Evolutionary conservation across 2,888 invertebrate species (phyloP).

Genomic region (Cryptocheilus praepositus): DNA sequence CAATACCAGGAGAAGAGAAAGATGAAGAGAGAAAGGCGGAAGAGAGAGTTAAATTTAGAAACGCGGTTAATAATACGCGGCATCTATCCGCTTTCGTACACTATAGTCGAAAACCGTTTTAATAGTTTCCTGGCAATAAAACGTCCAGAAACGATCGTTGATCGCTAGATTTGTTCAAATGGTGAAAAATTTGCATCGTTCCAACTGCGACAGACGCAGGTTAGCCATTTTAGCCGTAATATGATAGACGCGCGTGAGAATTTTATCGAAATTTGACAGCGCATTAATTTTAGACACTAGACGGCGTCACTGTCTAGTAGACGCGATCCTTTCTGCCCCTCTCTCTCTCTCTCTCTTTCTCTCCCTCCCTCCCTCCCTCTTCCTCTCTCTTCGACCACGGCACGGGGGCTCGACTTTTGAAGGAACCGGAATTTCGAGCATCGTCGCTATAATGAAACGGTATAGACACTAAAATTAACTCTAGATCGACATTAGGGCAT

Average conservation of each 20-base stretch:
- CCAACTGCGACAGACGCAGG: too few species aligned
- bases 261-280: too few species aligned
- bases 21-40: neutral
- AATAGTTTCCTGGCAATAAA: too few species aligned
- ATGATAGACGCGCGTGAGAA: too few species aligned
- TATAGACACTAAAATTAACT: slow-evolving; percentile 41
- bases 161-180: too few species aligned
- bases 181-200: too few species aligned
- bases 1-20: neutral
- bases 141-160: too few species aligned
- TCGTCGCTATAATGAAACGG: slow-evolving; percentile 46
- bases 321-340: neutral
- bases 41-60: neutral
- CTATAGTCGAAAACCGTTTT: too few species aligned
- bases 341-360: neutral
- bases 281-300: too few species aligned
- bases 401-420: slow-evolving; percentile 1
- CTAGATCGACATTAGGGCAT: slow-evolving; percentile 58
- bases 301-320: neutral
- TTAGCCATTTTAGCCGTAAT: too few species aligned
- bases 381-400: neutral
- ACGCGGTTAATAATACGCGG: neutral
- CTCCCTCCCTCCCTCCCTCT: neutral
- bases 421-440: slow-evolving; percentile 30
- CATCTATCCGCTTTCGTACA: too few species aligned